A percentile compares a stretch with the other conserved stretches of the same genome.
These are phyloP conservation scores for Orcinus orca DNA, from an alignment of 2,113 vertebrate species.

Conservation along the genomic window DNA sequence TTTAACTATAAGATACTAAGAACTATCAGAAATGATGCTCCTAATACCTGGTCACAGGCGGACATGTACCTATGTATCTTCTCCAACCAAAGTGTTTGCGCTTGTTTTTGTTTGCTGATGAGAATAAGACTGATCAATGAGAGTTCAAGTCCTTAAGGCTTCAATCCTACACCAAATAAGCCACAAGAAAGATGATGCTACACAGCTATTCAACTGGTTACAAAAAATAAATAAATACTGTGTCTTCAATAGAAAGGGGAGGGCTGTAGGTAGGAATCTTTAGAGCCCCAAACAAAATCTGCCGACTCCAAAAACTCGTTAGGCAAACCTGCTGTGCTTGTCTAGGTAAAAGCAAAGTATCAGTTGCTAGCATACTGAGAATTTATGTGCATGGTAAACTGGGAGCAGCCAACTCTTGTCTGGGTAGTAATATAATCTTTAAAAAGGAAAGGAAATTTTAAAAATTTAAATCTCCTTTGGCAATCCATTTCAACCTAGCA, in stretches of 20 bases:
- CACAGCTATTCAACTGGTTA: not conserved
- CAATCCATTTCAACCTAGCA: not conserved
- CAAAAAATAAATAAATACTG: not conserved
- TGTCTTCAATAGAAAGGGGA: not conserved
- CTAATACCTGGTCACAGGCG: not conserved
- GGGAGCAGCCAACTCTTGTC: not conserved
- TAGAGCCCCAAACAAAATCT: not conserved
- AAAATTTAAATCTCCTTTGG: not conserved
- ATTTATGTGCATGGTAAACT: not conserved
- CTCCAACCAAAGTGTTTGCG: not conserved
- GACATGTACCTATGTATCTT: not conserved
- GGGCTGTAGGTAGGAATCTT: fast-evolving
- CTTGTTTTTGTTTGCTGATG: not conserved
- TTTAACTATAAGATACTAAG: not conserved
- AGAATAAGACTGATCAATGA: not conserved
- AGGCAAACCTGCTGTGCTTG: not conserved
- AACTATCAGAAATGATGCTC: not conserved
- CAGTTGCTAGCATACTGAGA: not conserved
- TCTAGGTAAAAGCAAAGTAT: not conserved
- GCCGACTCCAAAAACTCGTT: not conserved
- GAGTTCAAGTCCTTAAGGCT: not conserved
- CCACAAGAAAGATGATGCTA: not conserved
- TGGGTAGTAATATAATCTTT: not conserved
- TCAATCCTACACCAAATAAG: not conserved
- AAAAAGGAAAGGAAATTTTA: not conserved